Evolutionary conservation across 2,113 vertebrate genomes (phyloP).

Genomic region (Ceyx margarethae): DNA sequence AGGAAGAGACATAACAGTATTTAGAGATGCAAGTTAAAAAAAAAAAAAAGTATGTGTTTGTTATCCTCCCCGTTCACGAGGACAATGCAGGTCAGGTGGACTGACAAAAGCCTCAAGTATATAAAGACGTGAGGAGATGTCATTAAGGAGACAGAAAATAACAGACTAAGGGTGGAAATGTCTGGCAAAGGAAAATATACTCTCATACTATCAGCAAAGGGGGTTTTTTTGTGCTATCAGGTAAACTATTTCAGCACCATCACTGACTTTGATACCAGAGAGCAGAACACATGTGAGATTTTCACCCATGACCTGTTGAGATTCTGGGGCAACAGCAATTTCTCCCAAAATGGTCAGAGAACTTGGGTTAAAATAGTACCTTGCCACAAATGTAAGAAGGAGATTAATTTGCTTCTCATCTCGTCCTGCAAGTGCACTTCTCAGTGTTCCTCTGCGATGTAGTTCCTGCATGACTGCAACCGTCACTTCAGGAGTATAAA

Average conservation of each 20-base stretch:
- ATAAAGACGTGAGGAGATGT: not conserved
- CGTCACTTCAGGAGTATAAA: slow-evolving; percentile 83
- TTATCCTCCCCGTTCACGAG: not conserved
- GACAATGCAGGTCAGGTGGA: not conserved
- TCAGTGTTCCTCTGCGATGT: slow-evolving; percentile 90
- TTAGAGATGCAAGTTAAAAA: not conserved
- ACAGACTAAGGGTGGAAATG: not conserved
- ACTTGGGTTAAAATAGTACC: slow-evolving; percentile 71
- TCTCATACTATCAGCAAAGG: not conserved
- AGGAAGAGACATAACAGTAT: not conserved
- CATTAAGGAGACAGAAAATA: not conserved
- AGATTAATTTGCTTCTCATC: slow-evolving; percentile 84
- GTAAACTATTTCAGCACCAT: not conserved
- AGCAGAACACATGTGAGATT: not conserved
- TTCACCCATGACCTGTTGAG: accelerated
- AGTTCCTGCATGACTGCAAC: slow-evolving; percentile 94
- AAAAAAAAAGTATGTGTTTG: accelerated
- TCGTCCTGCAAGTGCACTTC: slow-evolving; percentile 92
- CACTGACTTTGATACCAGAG: not conserved
- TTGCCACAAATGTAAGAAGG: slow-evolving; percentile 89
- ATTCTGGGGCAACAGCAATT: not conserved
- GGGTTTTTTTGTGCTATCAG: not conserved
- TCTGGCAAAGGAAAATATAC: not conserved
- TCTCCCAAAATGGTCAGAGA: not conserved
- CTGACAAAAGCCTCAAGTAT: not conserved